Evolutionary conservation across 2,797 vertebrate species (phyloP).

Genomic region (Sebastes goodei): DNA sequence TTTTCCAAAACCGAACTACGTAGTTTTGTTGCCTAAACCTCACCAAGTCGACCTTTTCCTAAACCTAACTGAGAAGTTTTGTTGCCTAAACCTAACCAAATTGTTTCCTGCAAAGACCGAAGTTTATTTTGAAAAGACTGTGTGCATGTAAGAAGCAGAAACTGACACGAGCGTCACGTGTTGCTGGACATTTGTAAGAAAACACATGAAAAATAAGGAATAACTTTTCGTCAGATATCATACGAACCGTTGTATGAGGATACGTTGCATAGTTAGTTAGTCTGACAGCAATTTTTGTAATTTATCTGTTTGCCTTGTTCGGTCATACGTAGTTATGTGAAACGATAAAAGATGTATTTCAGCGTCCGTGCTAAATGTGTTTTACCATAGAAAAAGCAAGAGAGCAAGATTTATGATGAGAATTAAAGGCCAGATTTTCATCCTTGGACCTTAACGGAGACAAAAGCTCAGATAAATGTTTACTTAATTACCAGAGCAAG

Average conservation of each 20-base stretch:
- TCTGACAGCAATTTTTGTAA: neutral
- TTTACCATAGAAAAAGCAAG: neutral
- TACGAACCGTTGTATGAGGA: too few relatives aligned
- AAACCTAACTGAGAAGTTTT: too few relatives aligned
- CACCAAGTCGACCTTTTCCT: too few relatives aligned
- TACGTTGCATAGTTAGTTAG: neutral
- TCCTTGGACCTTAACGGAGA: neutral
- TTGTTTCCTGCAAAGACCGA: too few relatives aligned
- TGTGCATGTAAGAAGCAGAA: fast-evolving
- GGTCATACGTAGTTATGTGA: slow-evolving; percentile 27
- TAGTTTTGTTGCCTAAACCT: too few relatives aligned
- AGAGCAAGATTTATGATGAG: slow-evolving; percentile 2
- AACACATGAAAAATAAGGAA: too few relatives aligned
- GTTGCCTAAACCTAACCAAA: too few relatives aligned
- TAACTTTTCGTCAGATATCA: fast-evolving
- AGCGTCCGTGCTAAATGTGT: neutral
- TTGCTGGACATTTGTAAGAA: too few relatives aligned
- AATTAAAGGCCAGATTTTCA: neutral
- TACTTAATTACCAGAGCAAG: slow-evolving; percentile 40
- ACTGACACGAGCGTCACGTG: too few relatives aligned
- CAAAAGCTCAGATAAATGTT: slow-evolving; percentile 46
- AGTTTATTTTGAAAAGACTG: too few relatives aligned
- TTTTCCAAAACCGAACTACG: too few relatives aligned
- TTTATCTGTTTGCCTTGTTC: slow-evolving; percentile 12
- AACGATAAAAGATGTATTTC: slow-evolving; percentile 5